Base-by-base conservation (phyloP, 2,113 vertebrate species). In the Amia ocellicauda region DNA sequence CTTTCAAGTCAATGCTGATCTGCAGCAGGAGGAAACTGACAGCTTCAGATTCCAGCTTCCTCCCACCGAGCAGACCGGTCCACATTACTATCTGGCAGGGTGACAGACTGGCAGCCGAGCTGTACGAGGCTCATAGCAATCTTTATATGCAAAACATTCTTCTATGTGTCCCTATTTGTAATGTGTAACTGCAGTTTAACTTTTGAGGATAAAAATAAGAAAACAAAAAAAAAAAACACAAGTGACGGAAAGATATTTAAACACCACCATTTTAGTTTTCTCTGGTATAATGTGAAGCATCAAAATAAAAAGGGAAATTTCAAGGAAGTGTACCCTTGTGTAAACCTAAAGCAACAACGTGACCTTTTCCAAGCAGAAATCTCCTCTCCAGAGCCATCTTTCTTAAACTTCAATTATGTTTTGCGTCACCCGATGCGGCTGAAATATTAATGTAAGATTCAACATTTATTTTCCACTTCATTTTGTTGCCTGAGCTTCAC, bases 351-450 rank as follows among this genome's bases (percentile, higher is more conserved):
- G 27, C 68, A 59, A 62, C 23, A 20, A 51, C 60, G 56, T 78
- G 80, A 81, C 76, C 81, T 81, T 80, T 76, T 23, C 55, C 71
- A 67, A 77, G 67, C 73, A 68, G 56, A 41, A 51, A 69, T 45
- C 36, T 67, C 47, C 72, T 58, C 55, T 61, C 65, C 19, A 8
- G 47, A 72, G 64, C 64, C 16, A 36, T 61, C 62, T 72, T 65
- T 55, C 72, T 68, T 52, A 58, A 26, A 47, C 36, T 53, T 58
- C 14, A 41, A 64, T 68, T 36, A 36, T 36, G 5, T 36, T 36
- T 36, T 41, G 58, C 54, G 58, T 51, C 42, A 58, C 53, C n/a
- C 4, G 53, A 58, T 23, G n/a, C 40, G 49, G 20, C 54, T 58
- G 55, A 65, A 65, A 65, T 65, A 65, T 65, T 65, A 58, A 65